Percentiles rank a stretch among this genome's conserved stretches.
phyloP scores from a whole-genome alignment of 2,888 invertebrate species.

The Elegia similella region DNA sequence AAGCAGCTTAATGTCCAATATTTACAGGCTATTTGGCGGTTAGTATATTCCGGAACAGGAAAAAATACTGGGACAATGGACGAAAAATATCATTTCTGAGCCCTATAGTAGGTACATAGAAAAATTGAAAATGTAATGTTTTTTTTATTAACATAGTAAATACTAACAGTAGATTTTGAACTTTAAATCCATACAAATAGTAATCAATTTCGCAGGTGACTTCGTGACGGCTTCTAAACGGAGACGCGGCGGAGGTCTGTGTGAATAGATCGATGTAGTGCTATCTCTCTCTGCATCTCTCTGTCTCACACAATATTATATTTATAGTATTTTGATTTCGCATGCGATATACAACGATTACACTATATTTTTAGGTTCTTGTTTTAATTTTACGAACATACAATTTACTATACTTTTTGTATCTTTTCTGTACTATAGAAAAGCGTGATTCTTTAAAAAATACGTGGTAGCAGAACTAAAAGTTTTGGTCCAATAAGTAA shows the following conservation, averaged over 20 bases:
- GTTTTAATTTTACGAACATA: neutral
- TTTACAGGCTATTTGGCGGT: neutral
- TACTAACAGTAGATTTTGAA: slow-evolving; percentile 48
- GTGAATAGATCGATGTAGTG: slow-evolving; percentile 79
- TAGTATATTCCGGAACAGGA: neutral
- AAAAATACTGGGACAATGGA: too few relatives aligned
- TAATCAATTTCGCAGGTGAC: slow-evolving; percentile 77
- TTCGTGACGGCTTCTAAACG: slow-evolving; percentile 75
- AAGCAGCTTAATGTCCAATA: neutral
- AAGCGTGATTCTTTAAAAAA: too few relatives aligned
- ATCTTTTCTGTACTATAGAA: too few relatives aligned
- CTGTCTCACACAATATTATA: slow-evolving; percentile 67
- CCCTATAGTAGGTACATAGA: too few relatives aligned
- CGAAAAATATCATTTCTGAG: slow-evolving; percentile 16
- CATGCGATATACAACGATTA: slow-evolving; percentile 20
- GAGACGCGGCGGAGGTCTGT: slow-evolving; percentile 71
- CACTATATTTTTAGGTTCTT: neutral
- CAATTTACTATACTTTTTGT: neutral
- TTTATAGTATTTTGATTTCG: slow-evolving; percentile 29
- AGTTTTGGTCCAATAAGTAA: too few relatives aligned
- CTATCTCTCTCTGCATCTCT: slow-evolving; percentile 70
- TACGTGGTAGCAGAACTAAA: too few relatives aligned
- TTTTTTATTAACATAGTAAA: slow-evolving; percentile 51
- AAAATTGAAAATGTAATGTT: too few relatives aligned
- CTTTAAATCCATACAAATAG: slow-evolving; percentile 45